phyloP scores from a whole-genome alignment of 2,797 vertebrate species.

The Lagothrix lagotricha region DNA sequence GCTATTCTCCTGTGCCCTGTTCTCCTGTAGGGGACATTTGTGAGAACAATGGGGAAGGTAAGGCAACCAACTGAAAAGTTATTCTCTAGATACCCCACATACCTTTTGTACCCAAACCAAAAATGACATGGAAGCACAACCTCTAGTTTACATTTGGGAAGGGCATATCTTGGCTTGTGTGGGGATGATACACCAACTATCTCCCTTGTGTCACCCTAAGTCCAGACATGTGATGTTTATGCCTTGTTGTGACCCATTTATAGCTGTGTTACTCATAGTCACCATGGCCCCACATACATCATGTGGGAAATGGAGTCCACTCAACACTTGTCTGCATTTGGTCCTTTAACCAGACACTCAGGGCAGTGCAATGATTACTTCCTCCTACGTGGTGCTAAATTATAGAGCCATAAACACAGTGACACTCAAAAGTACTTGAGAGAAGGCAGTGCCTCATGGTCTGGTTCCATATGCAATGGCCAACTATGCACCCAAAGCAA shows the following conservation, averaged over 20 bases:
- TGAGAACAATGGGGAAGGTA: background rate
- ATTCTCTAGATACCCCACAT: background rate
- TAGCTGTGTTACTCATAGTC: constrained; percentile 85
- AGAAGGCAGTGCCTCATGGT: background rate
- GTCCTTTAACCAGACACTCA: constrained; percentile 45
- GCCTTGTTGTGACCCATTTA: constrained; percentile 82
- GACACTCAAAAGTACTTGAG: background rate
- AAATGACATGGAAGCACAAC: background rate
- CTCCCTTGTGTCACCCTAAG: constrained; percentile 73
- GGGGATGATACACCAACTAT: constrained; percentile 66
- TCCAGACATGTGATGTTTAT: constrained; percentile 87
- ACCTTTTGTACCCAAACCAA: background rate
- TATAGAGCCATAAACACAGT: constrained; percentile 50
- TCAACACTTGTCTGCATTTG: constrained; percentile 60
- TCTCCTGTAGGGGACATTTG: background rate
- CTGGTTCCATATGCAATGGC: background rate
- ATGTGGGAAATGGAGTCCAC: constrained; percentile 68
- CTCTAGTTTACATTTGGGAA: background rate
- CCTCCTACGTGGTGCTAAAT: constrained; percentile 51
- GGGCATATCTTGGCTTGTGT: constrained; percentile 46
- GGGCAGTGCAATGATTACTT: constrained; percentile 16
- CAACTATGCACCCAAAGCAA: background rate
- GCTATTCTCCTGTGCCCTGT: constrained; percentile 25
- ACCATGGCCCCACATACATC: constrained; percentile 55
- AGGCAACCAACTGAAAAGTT: background rate